Conservation (phyloP, 2,113 vertebrate genomes). For the Ammodytes dubius region DNA sequence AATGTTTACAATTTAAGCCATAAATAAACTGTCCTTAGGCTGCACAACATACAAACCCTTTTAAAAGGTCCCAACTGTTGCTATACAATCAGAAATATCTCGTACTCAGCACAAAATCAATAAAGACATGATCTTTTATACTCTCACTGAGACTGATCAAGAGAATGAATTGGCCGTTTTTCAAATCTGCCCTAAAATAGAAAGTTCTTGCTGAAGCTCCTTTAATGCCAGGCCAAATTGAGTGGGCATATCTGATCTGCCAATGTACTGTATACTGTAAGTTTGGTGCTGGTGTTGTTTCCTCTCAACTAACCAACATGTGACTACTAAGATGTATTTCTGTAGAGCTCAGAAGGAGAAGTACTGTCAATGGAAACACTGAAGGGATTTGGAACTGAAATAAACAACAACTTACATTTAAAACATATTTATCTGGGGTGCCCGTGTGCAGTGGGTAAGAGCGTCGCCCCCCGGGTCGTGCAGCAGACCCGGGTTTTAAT, state of each 20-base stretch:
- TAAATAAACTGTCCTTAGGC: neutral
- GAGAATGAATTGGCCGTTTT: neutral
- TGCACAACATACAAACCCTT: neutral
- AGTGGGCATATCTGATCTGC: neutral
- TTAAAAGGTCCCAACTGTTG: neutral
- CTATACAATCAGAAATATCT: neutral
- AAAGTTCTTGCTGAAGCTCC: neutral
- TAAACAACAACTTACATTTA: neutral
- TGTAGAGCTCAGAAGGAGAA: neutral
- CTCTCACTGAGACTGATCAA: too few relatives aligned
- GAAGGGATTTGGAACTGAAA: neutral
- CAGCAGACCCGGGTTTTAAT: too few relatives aligned
- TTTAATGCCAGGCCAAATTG: neutral
- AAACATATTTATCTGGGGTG: too few relatives aligned
- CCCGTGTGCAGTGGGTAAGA: too few relatives aligned
- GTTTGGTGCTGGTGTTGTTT: neutral
- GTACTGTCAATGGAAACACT: neutral
- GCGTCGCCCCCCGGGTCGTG: too few relatives aligned
- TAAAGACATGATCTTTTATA: neutral
- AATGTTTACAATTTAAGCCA: constrained; percentile 16
- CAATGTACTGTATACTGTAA: neutral
- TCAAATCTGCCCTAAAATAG: neutral
- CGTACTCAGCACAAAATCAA: neutral
- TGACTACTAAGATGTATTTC: neutral
- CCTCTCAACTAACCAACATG: neutral